phyloP scores from a whole-genome alignment of 2,113 vertebrate species.

The Rutilus rutilus region DNA sequence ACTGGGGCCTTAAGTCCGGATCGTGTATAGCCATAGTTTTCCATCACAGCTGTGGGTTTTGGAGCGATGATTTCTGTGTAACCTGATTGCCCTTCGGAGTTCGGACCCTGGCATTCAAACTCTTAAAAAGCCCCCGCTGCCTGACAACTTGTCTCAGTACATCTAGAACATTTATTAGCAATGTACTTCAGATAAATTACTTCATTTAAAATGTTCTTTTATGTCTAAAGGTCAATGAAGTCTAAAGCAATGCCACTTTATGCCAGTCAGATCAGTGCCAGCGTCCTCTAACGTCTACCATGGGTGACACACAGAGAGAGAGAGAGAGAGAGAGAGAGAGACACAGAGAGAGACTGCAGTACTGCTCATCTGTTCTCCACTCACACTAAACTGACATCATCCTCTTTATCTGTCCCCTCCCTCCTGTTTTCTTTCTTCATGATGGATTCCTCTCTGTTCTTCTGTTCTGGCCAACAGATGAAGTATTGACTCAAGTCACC shows the following conservation, averaged over 20 bases:
- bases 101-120: neutral
- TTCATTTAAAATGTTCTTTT: neutral
- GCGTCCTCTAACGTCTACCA: neutral
- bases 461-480: constrained; percentile 11
- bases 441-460: constrained; percentile 50
- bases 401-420: neutral
- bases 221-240: neutral
- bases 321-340: neutral
- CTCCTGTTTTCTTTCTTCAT: constrained; percentile 34
- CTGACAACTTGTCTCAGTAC: neutral
- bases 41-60: neutral
- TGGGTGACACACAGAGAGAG: constrained; percentile 21
- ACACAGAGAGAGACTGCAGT: constrained; percentile 12
- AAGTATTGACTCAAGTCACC: constrained; percentile 36
- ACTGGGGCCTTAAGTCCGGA: neutral
- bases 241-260: constrained; percentile 15
- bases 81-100: constrained; percentile 9
- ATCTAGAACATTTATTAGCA: constrained; percentile 1
- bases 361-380: constrained; percentile 37
- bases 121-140: neutral
- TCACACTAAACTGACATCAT: constrained; percentile 48
- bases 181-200: constrained; percentile 8
- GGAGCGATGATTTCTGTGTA: neutral
- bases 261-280: constrained; percentile 29
- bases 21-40: neutral